phyloP scores from a whole-genome alignment of 1,140 invertebrate species.

The Pristionchus pacificus region DNA sequence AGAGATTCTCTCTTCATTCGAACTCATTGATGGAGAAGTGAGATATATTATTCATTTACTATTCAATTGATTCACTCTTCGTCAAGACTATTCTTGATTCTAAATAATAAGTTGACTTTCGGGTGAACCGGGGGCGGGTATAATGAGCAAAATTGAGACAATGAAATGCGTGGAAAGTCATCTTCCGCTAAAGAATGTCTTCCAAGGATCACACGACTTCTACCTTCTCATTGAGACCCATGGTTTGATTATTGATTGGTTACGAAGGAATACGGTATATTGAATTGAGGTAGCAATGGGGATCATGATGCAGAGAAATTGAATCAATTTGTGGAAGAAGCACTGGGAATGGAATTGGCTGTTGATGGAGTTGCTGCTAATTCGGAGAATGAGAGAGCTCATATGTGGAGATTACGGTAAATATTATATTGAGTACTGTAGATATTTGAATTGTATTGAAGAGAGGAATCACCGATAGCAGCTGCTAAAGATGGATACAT shows the following conservation, averaged over 20 bases:
- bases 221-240: slow-evolving; percentile 36
- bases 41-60: too few relatives aligned
- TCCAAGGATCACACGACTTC: slow-evolving; percentile 15
- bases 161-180: slow-evolving; percentile 36
- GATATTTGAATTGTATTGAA: slow-evolving; percentile 60
- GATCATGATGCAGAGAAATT: slow-evolving; percentile 83
- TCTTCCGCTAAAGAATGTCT: slow-evolving; percentile 22
- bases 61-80: too few relatives aligned
- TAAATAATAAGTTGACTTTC: too few relatives aligned
- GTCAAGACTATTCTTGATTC: too few relatives aligned
- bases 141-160: neutral
- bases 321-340: slow-evolving; percentile 70
- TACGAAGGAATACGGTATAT: too few relatives aligned
- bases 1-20: slow-evolving; percentile 35
- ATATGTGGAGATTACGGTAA: slow-evolving; percentile 59
- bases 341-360: slow-evolving; percentile 70
- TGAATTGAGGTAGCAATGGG: slow-evolving; percentile 69
- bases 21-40: slow-evolving; percentile 30
- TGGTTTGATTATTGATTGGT: slow-evolving; percentile 12
- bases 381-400: slow-evolving; percentile 65
- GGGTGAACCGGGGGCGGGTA: neutral
- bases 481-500: slow-evolving; percentile 79
- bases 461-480: slow-evolving; percentile 77
- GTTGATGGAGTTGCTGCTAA: slow-evolving; percentile 77
- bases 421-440: slow-evolving; percentile 62